phyloP scores from a whole-genome alignment of 2,113 vertebrate genomes.

The Podarcis raffonei region DNA sequence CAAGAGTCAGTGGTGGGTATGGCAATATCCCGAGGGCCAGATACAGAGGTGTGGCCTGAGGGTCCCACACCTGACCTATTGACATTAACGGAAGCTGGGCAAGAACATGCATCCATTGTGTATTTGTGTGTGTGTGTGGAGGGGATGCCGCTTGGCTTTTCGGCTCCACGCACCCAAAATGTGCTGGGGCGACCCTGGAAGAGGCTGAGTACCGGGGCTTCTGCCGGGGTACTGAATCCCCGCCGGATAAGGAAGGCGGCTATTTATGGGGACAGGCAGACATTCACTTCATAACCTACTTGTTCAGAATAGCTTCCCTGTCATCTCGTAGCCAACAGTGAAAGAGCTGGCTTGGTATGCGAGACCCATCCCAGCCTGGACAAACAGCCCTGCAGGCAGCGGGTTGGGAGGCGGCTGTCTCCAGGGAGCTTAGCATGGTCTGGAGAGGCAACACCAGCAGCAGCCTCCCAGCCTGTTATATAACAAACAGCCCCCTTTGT shows the following conservation, averaged over 20 bases:
- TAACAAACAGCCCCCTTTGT: conserved; percentile 21
- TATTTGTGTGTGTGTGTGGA: no score
- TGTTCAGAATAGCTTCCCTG: conserved; percentile 6
- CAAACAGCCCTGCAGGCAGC: neutral
- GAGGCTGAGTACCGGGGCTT: neutral
- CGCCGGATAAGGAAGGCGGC: neutral
- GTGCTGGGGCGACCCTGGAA: neutral
- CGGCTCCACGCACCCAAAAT: neutral
- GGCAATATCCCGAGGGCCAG: no score
- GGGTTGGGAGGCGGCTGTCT: neutral
- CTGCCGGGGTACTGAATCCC: neutral
- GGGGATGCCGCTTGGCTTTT: neutral
- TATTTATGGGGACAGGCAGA: conserved; percentile 5
- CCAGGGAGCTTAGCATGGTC: conserved; percentile 2
- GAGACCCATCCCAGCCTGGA: neutral
- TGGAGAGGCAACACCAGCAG: neutral
- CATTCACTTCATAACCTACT: neutral
- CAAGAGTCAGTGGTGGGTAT: no score
- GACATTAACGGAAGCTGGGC: neutral
- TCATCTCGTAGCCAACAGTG: conserved; percentile 5
- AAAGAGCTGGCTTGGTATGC: neutral
- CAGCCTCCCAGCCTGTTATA: neutral
- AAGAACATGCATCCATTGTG: neutral
- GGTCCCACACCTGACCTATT: neutral
- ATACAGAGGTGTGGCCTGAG: no score